phyloP scores from a whole-genome alignment of 2,797 vertebrate genomes.

The Pseudomugil tenellus region DNA sequence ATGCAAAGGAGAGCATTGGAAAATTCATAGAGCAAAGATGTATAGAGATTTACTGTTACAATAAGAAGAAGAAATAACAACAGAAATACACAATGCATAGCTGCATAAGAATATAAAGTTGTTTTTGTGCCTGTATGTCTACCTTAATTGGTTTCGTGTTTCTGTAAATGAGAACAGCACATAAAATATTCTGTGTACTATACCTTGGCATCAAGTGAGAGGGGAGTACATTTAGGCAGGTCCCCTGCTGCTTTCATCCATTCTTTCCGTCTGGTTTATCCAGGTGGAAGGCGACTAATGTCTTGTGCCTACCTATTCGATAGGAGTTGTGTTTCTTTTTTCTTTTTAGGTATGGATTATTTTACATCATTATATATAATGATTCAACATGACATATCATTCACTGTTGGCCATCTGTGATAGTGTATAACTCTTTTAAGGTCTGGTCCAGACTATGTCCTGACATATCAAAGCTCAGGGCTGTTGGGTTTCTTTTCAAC shows the following conservation, averaged over 20 bases:
- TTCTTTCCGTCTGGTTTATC: background rate
- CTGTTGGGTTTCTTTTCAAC: no score
- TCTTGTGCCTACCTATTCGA: background rate
- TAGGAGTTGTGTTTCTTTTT: no score
- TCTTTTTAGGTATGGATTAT: no score
- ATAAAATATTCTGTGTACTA: background rate
- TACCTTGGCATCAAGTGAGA: background rate
- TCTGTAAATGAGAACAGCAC: no score
- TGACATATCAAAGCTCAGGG: no score
- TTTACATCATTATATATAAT: no score
- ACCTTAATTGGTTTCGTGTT: no score
- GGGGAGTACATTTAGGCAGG: background rate
- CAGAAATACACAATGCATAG: background rate
- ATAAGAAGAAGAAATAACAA: background rate
- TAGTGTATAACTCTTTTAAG: no score
- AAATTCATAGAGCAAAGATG: slow-evolving; percentile 4
- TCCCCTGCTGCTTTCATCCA: background rate
- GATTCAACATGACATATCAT: no score
- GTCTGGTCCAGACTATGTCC: no score
- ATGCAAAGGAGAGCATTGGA: slow-evolving; percentile 18
- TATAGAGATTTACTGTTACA: background rate
- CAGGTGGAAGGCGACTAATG: background rate
- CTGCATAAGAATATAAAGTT: background rate
- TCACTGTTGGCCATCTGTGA: no score
- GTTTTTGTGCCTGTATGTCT: no score